Percentiles rank a stretch among this genome's conserved stretches.
phyloP scores from a whole-genome alignment of 1,140 invertebrate genomes.

The Micrasema longulum region DNA sequence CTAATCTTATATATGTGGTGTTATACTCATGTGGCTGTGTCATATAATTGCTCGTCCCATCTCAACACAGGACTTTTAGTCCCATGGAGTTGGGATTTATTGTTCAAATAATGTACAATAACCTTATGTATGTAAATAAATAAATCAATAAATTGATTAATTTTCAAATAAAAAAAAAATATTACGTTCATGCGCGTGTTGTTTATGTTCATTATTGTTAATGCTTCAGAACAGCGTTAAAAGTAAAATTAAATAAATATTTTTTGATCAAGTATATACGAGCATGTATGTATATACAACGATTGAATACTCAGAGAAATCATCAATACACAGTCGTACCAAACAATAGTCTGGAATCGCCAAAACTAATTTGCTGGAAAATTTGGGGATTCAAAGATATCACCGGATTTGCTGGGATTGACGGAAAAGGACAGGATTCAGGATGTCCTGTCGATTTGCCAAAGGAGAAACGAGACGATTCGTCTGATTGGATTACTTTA shows the following conservation, averaged over 20 bases:
- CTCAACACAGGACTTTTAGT: too few species aligned
- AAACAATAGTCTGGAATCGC: background rate
- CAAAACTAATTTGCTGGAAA: slow-evolving; percentile 18
- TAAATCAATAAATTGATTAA: too few species aligned
- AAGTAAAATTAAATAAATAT: background rate
- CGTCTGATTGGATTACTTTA: background rate
- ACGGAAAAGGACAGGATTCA: background rate
- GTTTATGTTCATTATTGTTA: too few species aligned
- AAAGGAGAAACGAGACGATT: slow-evolving; percentile 8
- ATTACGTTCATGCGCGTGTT: too few species aligned
- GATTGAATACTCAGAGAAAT: background rate
- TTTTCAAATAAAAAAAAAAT: too few species aligned
- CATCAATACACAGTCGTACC: background rate
- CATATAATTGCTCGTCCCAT: too few species aligned
- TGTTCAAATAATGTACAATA: too few species aligned
- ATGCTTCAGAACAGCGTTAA: too few species aligned
- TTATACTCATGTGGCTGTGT: too few species aligned
- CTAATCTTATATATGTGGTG: too few species aligned
- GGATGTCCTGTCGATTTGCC: background rate
- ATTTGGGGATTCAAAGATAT: slow-evolving; percentile 7
- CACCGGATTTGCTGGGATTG: background rate
- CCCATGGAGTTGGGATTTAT: too few species aligned
- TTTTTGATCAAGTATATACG: background rate
- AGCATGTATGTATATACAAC: background rate
- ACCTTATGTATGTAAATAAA: too few species aligned